Conservation (phyloP, 2,797 vertebrate species). For the Salmo trutta region DNA sequence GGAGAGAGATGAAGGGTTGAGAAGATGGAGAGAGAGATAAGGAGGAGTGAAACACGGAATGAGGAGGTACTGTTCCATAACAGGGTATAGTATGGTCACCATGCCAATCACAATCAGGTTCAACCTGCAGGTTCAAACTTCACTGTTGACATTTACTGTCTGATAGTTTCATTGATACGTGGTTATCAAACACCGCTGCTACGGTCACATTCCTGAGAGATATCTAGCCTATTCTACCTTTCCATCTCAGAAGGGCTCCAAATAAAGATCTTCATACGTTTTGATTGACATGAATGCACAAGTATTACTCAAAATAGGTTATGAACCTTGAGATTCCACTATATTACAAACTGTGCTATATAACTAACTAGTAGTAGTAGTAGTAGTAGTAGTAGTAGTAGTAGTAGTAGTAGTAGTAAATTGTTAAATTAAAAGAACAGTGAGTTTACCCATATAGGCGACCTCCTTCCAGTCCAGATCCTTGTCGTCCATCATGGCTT, state of each 20-base stretch:
- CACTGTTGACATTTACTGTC: neutral
- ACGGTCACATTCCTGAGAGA: too few species aligned
- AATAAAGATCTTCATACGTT: neutral
- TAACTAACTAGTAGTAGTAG: neutral
- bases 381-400: too few species aligned
- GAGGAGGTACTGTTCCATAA: neutral
- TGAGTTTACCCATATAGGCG: conserved; percentile 84
- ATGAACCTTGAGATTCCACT: neutral
- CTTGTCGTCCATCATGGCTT: conserved; percentile 66
- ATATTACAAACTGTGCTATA: neutral
- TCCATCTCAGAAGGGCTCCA: neutral
- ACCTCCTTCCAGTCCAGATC: conserved; percentile 85
- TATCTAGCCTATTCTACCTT: neutral
- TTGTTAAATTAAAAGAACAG: neutral
- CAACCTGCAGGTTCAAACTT: neutral
- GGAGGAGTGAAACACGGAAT: neutral
- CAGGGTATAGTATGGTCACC: too few species aligned
- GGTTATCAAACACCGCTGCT: too few species aligned
- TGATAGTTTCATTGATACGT: too few species aligned
- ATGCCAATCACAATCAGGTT: too few species aligned
- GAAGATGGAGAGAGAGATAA: too few species aligned
- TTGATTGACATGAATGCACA: neutral
- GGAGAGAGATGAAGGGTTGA: neutral
- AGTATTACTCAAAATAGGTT: too few species aligned
- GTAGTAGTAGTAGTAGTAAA: neutral